Conservation (phyloP, 2,113 vertebrate genomes). For the Neodontobutis hainanensis region DNA sequence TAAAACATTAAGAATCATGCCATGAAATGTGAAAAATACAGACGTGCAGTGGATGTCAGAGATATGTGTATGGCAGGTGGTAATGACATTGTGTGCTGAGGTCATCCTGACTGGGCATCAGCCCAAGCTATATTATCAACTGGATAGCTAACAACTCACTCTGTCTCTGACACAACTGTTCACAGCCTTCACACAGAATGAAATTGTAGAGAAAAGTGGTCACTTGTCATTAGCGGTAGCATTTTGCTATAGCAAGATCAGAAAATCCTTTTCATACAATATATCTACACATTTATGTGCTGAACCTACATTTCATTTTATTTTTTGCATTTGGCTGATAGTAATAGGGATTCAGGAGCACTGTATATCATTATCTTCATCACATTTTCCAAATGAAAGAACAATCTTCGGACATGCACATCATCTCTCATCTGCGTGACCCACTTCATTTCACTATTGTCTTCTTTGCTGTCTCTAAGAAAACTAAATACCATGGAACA, state of each 20-base stretch:
- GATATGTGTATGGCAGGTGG: conserved; percentile 43
- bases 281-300: too few species aligned
- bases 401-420: conserved; percentile 51
- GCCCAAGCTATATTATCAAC: conserved; percentile 70
- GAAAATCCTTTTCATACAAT: too few species aligned
- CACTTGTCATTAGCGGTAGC: conserved; percentile 26
- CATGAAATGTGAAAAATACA: conserved; percentile 14
- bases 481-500: conserved; percentile 28
- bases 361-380: conserved; percentile 34
- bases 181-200: conserved; percentile 30
- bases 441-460: conserved; percentile 63
- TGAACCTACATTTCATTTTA: conserved; percentile 6
- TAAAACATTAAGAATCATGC: background rate
- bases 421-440: conserved; percentile 58
- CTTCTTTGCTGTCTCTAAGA: conserved; percentile 41
- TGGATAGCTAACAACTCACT: conserved; percentile 58
- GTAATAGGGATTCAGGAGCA: background rate
- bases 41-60: conserved; percentile 20
- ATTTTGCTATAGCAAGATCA: background rate
- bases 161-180: conserved; percentile 45
- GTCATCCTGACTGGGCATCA: conserved; percentile 66
- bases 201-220: conserved; percentile 47
- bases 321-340: conserved; percentile 17
- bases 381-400: conserved; percentile 49
- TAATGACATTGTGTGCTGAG: conserved; percentile 75